These are phyloP conservation scores for Hirudo medicinalis DNA, from an alignment of 1,140 invertebrate species.

Conservation along the genomic window DNA sequence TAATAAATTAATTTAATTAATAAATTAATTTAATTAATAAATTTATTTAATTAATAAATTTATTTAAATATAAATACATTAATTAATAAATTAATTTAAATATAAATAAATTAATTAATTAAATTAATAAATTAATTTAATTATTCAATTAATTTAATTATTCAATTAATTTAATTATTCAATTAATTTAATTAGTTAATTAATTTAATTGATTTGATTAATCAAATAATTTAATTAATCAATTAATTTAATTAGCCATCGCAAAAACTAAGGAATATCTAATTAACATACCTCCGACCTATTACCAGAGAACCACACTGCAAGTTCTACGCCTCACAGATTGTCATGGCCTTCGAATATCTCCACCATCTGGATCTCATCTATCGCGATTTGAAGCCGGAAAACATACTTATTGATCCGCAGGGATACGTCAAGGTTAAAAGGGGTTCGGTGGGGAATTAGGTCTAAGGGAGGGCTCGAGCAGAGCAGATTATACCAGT, in stretches of 20 bases:
- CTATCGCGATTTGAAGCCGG: conserved; percentile 95
- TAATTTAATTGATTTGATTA: too few species aligned
- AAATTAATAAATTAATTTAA: too few species aligned
- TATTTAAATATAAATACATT: too few species aligned
- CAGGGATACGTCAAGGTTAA: conserved; percentile 92
- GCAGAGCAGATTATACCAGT: not conserved
- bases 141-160: too few species aligned
- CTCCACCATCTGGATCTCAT: conserved; percentile 97
- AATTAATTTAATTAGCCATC: not conserved
- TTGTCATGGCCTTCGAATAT: conserved; percentile 98
- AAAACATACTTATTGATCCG: conserved; percentile 94
- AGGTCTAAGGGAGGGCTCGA: not conserved
- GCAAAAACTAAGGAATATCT: not conserved
- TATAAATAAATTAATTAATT: too few species aligned
- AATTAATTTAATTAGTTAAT: too few species aligned
- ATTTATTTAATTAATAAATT: too few species aligned
- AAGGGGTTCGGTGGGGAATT: not conserved
- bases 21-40: too few species aligned
- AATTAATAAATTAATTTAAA: too few species aligned
- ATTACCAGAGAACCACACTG: conserved; percentile 75
- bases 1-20: too few species aligned
- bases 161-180: too few species aligned
- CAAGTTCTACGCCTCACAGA: conserved; percentile 97
- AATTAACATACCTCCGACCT: not conserved
- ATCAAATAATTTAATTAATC: too few species aligned